phyloP scores from a whole-genome alignment of 2,797 vertebrate genomes.

The Tadarida brasiliensis region DNA sequence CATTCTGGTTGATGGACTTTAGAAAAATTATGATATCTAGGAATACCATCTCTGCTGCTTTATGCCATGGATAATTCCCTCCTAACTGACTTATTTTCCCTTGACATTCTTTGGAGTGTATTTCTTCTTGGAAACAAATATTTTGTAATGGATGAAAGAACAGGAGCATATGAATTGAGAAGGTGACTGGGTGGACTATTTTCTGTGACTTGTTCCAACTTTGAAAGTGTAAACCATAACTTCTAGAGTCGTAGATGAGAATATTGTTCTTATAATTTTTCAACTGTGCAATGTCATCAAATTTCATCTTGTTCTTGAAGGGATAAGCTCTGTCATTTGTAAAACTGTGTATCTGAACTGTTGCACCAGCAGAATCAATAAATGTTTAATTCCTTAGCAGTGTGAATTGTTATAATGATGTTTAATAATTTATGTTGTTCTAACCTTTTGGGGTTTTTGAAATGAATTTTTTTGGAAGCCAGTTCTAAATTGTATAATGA shows the following conservation, averaged over 20 bases:
- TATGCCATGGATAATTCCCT: slow-evolving; percentile 51
- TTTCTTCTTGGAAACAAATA: background rate
- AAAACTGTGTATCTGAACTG: background rate
- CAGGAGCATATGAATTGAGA: background rate
- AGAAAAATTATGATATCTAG: slow-evolving; percentile 41
- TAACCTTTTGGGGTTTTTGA: background rate
- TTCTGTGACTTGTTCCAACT: background rate
- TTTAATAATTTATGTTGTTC: background rate
- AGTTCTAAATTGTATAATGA: background rate
- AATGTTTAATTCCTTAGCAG: background rate
- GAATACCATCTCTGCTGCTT: background rate
- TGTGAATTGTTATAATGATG: background rate
- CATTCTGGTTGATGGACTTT: slow-evolving; percentile 49
- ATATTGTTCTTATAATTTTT: background rate
- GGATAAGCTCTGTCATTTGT: background rate
- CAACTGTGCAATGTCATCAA: background rate
- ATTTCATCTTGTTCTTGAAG: background rate
- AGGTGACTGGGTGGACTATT: background rate
- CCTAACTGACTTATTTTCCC: background rate
- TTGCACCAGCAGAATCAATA: background rate
- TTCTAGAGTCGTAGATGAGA: background rate
- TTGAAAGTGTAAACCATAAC: background rate
- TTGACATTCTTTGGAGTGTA: slow-evolving; percentile 11
- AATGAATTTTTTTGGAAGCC: background rate
- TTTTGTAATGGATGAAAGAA: background rate